phyloP scores from a whole-genome alignment of 2,888 invertebrate genomes.

The Apocheima hispidaria region DNA sequence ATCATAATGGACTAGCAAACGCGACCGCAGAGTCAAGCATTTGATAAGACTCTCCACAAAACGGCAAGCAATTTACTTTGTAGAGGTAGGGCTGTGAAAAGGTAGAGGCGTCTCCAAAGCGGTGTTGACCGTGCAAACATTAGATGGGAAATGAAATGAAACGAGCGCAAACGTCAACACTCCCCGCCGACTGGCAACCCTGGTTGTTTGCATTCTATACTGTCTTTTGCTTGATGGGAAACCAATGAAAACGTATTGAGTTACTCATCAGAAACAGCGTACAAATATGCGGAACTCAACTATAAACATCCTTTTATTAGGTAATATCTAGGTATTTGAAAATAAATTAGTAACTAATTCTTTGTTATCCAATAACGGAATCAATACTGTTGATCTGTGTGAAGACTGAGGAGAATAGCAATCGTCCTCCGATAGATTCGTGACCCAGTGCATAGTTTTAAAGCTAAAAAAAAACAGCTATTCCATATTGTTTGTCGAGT shows the following conservation, averaged over 20 bases:
- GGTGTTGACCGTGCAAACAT: constrained; percentile 73
- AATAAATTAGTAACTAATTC: no score
- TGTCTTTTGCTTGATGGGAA: constrained; percentile 18
- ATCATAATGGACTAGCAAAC: constrained; percentile 30
- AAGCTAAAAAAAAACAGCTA: no score
- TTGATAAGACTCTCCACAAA: constrained; percentile 54
- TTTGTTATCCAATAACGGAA: no score
- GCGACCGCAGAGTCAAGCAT: constrained; percentile 21
- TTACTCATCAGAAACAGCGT: neutral
- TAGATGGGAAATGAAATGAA: constrained; percentile 75
- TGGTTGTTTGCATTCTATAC: constrained; percentile 72
- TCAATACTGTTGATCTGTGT: no score
- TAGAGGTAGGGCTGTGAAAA: constrained; percentile 56
- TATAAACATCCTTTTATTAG: no score
- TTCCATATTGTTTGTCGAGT: no score
- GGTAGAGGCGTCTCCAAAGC: constrained; percentile 52
- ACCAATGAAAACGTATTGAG: neutral
- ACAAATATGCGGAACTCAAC: no score
- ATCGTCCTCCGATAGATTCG: no score
- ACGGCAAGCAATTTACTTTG: constrained; percentile 62
- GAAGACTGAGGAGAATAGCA: no score
- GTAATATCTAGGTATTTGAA: no score
- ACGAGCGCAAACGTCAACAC: constrained; percentile 60
- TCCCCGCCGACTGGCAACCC: constrained; percentile 53
- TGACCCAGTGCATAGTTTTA: no score